phyloP scores from a whole-genome alignment of 2,888 invertebrate genomes.

The Mythimna lalbum region DNA sequence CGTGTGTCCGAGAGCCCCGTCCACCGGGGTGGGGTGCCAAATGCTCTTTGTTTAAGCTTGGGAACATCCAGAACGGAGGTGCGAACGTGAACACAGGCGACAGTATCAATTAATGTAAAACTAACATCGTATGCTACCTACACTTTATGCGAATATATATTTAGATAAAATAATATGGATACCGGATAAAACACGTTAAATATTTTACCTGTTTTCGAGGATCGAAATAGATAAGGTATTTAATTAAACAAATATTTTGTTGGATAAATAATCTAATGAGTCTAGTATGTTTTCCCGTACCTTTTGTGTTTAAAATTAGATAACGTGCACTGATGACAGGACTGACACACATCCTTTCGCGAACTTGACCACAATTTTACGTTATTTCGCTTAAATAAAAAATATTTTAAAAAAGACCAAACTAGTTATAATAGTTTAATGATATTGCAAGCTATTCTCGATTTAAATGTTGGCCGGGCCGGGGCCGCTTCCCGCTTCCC shows the following conservation, averaged over 20 bases:
- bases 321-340: conserved; percentile 3
- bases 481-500: conserved; percentile 88
- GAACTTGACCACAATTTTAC: background rate
- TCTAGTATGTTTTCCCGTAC: conserved; percentile 29
- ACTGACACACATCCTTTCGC: background rate
- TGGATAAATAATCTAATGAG: conserved; percentile 28
- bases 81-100: conserved; percentile 29
- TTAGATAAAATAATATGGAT: conserved; percentile 16
- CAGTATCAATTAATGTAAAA: conserved; percentile 38
- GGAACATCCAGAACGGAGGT: conserved; percentile 65
- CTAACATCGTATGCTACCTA: conserved; percentile 11
- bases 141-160: conserved; percentile 2
- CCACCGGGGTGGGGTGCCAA: conserved; percentile 72
- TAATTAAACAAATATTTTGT: conserved; percentile 24
- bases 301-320: conserved; percentile 31
- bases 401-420: conserved; percentile 14
- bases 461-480: conserved; percentile 79
- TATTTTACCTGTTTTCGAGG: conserved; percentile 54
- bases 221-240: conserved; percentile 37
- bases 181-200: conserved; percentile 15
- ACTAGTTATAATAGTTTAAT: conserved; percentile 57
- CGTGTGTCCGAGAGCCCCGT: conserved; percentile 68
- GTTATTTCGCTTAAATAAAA: conserved; percentile 18
- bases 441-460: conserved; percentile 70
- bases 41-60: conserved; percentile 73